Base-by-base conservation (phyloP, 2,888 invertebrate species). In the Heterodera filipjevi region DNA sequence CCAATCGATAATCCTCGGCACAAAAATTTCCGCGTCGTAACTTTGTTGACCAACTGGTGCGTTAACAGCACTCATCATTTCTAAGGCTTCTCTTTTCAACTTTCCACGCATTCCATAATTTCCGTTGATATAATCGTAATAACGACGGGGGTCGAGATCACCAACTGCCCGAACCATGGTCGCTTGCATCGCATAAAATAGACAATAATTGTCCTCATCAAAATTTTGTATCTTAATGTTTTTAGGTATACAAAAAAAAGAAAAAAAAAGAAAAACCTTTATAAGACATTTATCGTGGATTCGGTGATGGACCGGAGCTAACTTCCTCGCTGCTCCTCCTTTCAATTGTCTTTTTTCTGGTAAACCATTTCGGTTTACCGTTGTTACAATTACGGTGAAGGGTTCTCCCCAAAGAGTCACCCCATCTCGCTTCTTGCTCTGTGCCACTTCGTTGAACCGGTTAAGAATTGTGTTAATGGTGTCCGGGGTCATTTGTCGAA, bases 331-430 rank as follows among this genome's bases (percentile, higher is more conserved):
- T 5, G 27, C 27, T 10, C 72, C 72, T 19, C 72, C 72, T 19
- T 22, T 39, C 30, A 72, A 22, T 22, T 72, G 49, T 39, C 22
- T 19, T 22, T 72, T 72, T 3, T 72, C 39, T 1, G 39, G 72
- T 14, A 71, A 12, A 6, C 32, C 39, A 3, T 39, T 39, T 32
- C 39, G 16, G 22, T 72, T 59, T 1, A 72, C 22, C 2, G 72
- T 39, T 72, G 72, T 72, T 10, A 72, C 6, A 3, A 22, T 39
- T 8, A 72, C 72, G 32, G 16, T 39, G 10, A 72, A 72, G 3
- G 72, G 72, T 16, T 72, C 59, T 1, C 72, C 72, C 72, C 72
- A 72, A 35, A 72, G 72, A 19, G 72, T 72, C 32, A 72, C 22
- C 3, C 72, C 72, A 5, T 73, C 64, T 3, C 49, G 73, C 22